Conservation (phyloP, 2,113 vertebrate species). For the Paracanthobrama guichenoti region DNA sequence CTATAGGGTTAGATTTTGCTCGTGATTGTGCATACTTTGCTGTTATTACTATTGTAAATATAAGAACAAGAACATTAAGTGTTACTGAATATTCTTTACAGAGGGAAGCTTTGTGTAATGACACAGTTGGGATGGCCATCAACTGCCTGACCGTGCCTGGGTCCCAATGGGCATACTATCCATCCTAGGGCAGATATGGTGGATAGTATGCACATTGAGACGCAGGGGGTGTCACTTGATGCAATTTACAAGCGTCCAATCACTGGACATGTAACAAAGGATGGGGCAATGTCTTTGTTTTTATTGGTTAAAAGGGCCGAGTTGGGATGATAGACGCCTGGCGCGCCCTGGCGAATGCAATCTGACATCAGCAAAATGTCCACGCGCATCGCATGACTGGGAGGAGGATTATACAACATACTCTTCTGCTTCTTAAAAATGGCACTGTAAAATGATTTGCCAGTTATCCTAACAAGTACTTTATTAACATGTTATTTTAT, state of each 20-base stretch:
- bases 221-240: background rate
- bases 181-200: too few species aligned
- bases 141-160: background rate
- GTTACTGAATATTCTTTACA: background rate
- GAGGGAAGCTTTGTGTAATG: background rate
- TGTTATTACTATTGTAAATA: background rate
- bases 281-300: slow-evolving; percentile 15
- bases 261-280: slow-evolving; percentile 9
- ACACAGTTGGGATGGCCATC: background rate
- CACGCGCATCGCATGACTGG: background rate
- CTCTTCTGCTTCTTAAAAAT: background rate
- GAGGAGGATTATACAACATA: background rate
- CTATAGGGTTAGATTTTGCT: background rate
- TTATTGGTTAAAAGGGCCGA: slow-evolving; percentile 45
- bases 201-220: too few species aligned
- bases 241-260: slow-evolving; percentile 46
- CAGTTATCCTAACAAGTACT: background rate
- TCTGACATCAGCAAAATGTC: background rate
- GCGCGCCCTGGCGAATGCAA: background rate
- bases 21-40: background rate
- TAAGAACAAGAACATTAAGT: background rate
- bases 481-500: background rate
- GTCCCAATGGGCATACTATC: too few species aligned
- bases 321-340: background rate
- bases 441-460: background rate